A percentile compares a stretch with the other conserved stretches of the same genome.
phyloP scores from a whole-genome alignment of 1,140 invertebrate genomes.

The Nixonia krombeini region DNA sequence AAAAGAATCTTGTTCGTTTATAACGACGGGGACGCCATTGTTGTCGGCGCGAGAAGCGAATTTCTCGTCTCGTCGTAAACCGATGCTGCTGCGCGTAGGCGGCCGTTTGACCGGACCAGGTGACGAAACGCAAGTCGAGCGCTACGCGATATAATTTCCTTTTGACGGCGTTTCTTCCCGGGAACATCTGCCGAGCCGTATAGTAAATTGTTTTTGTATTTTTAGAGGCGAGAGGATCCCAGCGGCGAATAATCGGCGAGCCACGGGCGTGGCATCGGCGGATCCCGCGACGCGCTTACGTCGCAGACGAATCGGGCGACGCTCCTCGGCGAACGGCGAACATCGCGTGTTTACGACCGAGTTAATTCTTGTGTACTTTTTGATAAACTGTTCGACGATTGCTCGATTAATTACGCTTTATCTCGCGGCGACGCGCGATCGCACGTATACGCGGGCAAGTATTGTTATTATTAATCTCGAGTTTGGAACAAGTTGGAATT shows the following conservation, averaged over 20 bases:
- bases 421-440: too few species aligned
- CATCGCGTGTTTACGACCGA: too few species aligned
- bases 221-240: slow-evolving; percentile 26
- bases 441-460: too few species aligned
- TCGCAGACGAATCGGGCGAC: slow-evolving; percentile 25
- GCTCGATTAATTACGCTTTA: too few species aligned
- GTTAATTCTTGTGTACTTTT: too few species aligned
- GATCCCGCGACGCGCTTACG: too few species aligned
- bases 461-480: not conserved
- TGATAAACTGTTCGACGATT: too few species aligned
- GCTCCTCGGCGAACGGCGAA: not conserved
- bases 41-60: not conserved
- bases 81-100: slow-evolving; percentile 25
- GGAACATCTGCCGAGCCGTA: slow-evolving; percentile 55
- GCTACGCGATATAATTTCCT: slow-evolving; percentile 46
- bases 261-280: slow-evolving; percentile 29
- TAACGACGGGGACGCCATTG: too few species aligned
- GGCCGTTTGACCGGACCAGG: slow-evolving; percentile 29
- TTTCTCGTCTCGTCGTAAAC: slow-evolving; percentile 1
- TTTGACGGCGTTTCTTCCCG: too few species aligned
- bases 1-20: too few species aligned
- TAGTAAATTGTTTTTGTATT: slow-evolving; percentile 51
- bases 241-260: slow-evolving; percentile 36
- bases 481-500: too few species aligned
- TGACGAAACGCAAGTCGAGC: slow-evolving; percentile 34